Base-by-base conservation (phyloP, 2,797 vertebrate genomes). In the Tangara arthus region DNA sequence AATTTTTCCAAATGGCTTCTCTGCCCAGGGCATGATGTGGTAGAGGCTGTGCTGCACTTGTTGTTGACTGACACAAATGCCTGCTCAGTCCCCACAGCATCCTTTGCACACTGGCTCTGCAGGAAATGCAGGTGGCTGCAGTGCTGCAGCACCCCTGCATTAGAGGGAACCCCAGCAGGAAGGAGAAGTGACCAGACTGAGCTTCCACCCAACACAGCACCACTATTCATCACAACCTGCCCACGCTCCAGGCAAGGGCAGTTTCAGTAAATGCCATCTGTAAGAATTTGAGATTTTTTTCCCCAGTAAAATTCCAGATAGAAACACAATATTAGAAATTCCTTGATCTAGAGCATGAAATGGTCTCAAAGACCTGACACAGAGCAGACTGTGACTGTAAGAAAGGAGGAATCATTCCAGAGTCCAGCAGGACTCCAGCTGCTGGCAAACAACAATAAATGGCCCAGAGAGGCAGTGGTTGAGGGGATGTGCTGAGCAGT, bases 271-370 rank as follows among this genome's bases (percentile, higher is more conserved):
- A 42, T 24, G 20, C 37, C 9, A 11, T 34, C 47, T 6, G 1
- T 2, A 19, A 73, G 11, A 50, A 47, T 63, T 7, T 3, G 30
- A 86, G 34, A 46, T 32, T 28, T 52, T 52, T 18, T 52, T 66
- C 59, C 35, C n/a, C 44, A 82, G 63, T n/a, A 69, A 59, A 89
- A 72, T 44, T 90, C 80, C 85, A 90, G 41, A n/a, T 28, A 69
- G 15, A n/a, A 76, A 49, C 34, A 68, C 32, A 76, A 0, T 63
- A 56, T 55, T 35, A 87, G 73, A 65, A 86, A 82, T 50, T 55
- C 63, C 56, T 6, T 41, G 17, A 76, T 69, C 64, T 42, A 39
- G 73, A 90, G 73, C 46, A 65, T 53, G 80, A 73, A 92, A 52
- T 20, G 6, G 4, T 50, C 90, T 75, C 52, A n/a, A 55, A 87